These are phyloP conservation scores for Drosophila peninsularis DNA, from an alignment of 2,888 invertebrate genomes.

Conservation along the genomic window DNA sequence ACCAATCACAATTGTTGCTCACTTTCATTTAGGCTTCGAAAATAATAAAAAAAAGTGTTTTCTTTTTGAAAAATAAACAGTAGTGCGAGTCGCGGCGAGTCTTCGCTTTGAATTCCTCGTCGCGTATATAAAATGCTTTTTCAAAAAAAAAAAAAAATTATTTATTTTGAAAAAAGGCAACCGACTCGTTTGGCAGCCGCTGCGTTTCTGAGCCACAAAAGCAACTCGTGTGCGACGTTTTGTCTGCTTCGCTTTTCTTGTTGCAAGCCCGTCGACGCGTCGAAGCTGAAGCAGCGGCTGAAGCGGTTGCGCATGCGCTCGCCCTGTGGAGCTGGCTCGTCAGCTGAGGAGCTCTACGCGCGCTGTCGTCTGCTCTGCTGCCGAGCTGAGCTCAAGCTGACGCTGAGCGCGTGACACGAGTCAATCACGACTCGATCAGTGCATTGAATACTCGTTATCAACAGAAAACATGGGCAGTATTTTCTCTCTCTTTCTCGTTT, in stretches of 20 bases:
- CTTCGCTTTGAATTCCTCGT: conserved; percentile 27
- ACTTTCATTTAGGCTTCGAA: conserved; percentile 64
- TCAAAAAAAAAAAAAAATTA: conserved; percentile 13
- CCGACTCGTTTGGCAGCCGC: conserved; percentile 78
- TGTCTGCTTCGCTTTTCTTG: conserved; percentile 57
- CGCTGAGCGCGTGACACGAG: conserved; percentile 48
- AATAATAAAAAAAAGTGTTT: conserved; percentile 23
- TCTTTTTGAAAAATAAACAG: conserved; percentile 12
- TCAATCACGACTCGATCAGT: not conserved
- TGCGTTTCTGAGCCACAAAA: conserved; percentile 77
- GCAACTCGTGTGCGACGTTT: conserved; percentile 63
- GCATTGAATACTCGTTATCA: too few relatives aligned
- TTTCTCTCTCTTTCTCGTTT: not conserved
- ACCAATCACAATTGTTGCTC: conserved; percentile 46
- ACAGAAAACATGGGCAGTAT: too few relatives aligned
- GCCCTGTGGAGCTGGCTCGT: conserved; percentile 16
- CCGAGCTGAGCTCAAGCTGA: not conserved
- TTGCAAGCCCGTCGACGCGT: conserved; percentile 46
- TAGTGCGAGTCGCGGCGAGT: conserved; percentile 25
- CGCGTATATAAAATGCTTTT: conserved; percentile 21
- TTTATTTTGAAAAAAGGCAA: conserved; percentile 50
- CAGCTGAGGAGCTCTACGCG: conserved; percentile 15
- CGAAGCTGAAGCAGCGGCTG: conserved; percentile 6
- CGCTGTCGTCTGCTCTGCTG: conserved; percentile 15
- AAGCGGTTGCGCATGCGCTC: conserved; percentile 64